phyloP scores from a whole-genome alignment of 2,888 invertebrate genomes.

The Epistrophella euchroma region DNA sequence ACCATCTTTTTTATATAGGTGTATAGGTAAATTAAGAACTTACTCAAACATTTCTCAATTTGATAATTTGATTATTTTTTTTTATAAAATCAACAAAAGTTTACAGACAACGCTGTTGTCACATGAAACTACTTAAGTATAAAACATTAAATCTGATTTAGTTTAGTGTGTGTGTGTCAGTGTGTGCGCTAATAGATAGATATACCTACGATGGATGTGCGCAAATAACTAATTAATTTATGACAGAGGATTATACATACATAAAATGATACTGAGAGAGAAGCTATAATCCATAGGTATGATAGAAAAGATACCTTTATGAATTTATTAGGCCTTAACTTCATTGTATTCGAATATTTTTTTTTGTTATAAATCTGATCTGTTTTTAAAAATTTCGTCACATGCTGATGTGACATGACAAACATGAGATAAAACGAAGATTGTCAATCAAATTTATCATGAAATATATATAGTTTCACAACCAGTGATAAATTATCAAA shows the following conservation, averaged over 20 bases:
- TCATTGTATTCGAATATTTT: constrained; percentile 53
- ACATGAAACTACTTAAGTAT: constrained; percentile 24
- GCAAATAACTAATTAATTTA: constrained; percentile 70
- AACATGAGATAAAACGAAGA: constrained; percentile 46
- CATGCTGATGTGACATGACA: constrained; percentile 45
- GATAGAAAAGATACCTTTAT: constrained; percentile 63
- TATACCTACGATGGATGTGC: constrained; percentile 28
- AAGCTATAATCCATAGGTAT: constrained; percentile 2
- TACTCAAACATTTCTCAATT: constrained; percentile 72
- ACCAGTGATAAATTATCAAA: neutral
- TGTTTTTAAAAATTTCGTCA: constrained; percentile 38
- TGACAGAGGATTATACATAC: constrained; percentile 42
- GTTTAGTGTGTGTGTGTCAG: constrained; percentile 16
- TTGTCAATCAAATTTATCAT: constrained; percentile 26
- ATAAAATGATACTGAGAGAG: neutral
- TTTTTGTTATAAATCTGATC: constrained; percentile 18
- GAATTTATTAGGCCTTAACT: constrained; percentile 58
- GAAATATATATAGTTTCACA: constrained; percentile 17
- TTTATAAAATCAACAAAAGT: constrained; percentile 5
- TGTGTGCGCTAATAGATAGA: constrained; percentile 17
- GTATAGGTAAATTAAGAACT: constrained; percentile 68
- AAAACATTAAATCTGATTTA: constrained; percentile 40
- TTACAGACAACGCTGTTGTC: neutral
- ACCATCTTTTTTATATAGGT: constrained; percentile 43
- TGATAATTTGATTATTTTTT: constrained; percentile 59